Conservation (phyloP, 2,113 vertebrate species). For the Cheirogaleus medius region DNA sequence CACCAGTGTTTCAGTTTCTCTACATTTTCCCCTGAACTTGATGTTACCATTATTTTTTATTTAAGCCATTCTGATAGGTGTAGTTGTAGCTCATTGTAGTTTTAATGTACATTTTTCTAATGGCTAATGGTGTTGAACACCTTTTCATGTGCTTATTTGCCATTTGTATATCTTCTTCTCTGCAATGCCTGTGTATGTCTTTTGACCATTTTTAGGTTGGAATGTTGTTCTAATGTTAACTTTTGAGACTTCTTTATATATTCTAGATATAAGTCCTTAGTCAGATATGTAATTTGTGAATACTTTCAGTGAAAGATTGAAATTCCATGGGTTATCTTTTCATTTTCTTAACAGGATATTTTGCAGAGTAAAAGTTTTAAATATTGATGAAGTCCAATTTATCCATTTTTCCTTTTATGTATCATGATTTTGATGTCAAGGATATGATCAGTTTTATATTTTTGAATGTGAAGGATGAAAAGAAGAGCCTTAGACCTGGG, state of each 20-base stretch:
- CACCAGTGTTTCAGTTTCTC: not conserved
- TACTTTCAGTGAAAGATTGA: not conserved
- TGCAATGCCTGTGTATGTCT: not conserved
- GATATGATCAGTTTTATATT: not conserved
- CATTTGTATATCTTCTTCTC: not conserved
- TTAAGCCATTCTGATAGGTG: not conserved
- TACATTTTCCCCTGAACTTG: not conserved
- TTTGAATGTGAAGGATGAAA: not conserved
- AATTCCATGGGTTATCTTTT: not conserved
- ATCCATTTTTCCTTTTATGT: not conserved
- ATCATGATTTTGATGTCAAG: not conserved
- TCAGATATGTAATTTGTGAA: not conserved
- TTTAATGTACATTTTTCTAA: not conserved
- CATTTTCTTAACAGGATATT: not conserved
- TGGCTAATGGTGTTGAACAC: not conserved
- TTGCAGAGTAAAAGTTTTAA: not conserved
- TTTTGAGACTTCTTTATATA: not conserved
- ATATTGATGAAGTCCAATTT: not conserved
- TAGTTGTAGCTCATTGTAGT: not conserved
- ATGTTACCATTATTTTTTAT: not conserved
- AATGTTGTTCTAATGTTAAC: not conserved
- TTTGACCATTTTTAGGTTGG: not conserved
- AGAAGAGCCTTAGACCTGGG: not conserved
- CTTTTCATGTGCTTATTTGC: not conserved
- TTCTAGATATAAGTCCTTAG: not conserved